Evolutionary conservation across 2,797 vertebrate species (phyloP).

Genomic region (Platyrinchus mystaceus): DNA sequence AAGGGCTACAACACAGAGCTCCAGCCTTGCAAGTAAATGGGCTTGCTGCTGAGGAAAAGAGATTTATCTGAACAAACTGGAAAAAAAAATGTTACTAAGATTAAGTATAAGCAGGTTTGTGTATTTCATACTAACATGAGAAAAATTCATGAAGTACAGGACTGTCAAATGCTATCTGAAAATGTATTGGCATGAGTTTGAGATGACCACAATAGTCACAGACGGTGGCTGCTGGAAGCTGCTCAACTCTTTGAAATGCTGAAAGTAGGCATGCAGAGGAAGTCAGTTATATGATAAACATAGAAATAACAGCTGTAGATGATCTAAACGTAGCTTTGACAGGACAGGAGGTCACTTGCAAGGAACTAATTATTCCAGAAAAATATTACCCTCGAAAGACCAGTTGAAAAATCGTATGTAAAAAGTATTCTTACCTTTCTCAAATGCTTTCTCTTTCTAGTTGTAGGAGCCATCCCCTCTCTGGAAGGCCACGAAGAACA

Average conservation of each 20-base stretch:
- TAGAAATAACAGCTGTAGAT: conserved; percentile 10
- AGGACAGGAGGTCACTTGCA: not conserved
- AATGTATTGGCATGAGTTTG: not conserved
- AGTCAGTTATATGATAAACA: conserved; percentile 5
- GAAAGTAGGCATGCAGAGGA: conserved; percentile 1
- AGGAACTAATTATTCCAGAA: conserved; percentile 1
- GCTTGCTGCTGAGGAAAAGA: not conserved
- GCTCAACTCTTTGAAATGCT: conserved; percentile 4
- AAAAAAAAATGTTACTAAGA: not conserved
- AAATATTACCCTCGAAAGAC: not conserved
- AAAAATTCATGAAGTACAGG: not conserved
- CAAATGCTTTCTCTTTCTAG: not conserved
- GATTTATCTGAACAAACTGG: not conserved
- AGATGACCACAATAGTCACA: not conserved
- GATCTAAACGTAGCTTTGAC: not conserved
- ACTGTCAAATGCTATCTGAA: not conserved
- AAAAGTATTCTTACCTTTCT: not conserved
- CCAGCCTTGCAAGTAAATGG: not conserved
- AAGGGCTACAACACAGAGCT: not conserved
- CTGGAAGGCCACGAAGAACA: not conserved
- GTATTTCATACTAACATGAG: not conserved
- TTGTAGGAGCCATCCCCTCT: not conserved
- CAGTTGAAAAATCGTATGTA: not conserved
- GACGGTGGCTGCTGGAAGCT: not conserved
- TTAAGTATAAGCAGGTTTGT: not conserved